Evolutionary conservation across 2,797 vertebrate genomes (phyloP).

Genomic region (Lepidocolaptes lacrymiger): DNA sequence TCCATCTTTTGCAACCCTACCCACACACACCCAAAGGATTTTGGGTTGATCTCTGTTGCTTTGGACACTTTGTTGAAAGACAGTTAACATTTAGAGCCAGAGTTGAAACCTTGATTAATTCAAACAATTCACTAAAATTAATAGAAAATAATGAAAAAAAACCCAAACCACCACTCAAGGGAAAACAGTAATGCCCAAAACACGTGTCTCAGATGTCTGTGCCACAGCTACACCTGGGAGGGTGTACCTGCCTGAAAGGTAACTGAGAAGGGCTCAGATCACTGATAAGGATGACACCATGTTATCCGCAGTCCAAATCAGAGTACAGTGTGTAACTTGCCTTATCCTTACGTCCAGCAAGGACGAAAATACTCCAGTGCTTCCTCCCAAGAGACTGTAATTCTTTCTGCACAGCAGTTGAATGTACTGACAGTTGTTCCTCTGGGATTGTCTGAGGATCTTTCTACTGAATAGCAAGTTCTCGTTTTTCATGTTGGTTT

Average conservation of each 20-base stretch:
- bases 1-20: background rate
- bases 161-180: background rate
- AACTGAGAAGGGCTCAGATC: background rate
- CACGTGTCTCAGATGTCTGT: fast-evolving
- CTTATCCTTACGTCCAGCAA: background rate
- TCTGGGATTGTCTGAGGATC: background rate
- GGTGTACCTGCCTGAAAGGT: background rate
- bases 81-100: background rate
- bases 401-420: background rate
- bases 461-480: background rate
- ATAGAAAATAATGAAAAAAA: background rate
- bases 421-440: background rate
- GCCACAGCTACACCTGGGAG: background rate
- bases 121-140: background rate
- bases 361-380: background rate
- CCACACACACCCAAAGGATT: fast-evolving
- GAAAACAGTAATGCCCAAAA: background rate
- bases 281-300: background rate
- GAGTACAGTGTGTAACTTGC: background rate
- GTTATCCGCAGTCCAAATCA: background rate
- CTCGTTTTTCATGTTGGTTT: background rate
- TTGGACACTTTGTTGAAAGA: background rate
- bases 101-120: background rate
- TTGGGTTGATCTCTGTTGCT: background rate
- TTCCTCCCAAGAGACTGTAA: fast-evolving